Base-by-base conservation (phyloP, 2,888 invertebrate species). In the Dryococelus australis region DNA sequence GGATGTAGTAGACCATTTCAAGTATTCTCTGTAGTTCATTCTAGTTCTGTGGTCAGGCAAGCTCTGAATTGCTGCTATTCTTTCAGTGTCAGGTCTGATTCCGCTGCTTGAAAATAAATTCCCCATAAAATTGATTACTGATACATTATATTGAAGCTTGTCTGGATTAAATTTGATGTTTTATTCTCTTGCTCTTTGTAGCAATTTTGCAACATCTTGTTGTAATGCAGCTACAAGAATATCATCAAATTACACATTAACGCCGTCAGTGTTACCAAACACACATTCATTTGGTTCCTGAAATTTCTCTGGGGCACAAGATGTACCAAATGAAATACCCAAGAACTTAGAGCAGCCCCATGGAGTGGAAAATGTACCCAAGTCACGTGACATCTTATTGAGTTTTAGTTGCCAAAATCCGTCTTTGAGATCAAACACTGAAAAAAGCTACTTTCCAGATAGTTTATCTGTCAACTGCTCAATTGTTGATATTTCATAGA, bases 401-500 rank as follows among this genome's bases (percentile, higher is more conserved):
- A 28, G 83, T 43, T 83, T n/a, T 10, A 28, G 12, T 43, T 83
- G 83, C 13, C 83, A 83, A 43, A 83, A 83, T 12, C 27, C 35
- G 26, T 83, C 83, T 28, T 83, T 83, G 24, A 83, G 83, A n/a
- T 83, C 35, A 28, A 83, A 83, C 13, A 83, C 35, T 83, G 35
- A 28, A 12, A 83, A 83, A 27, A 26, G 13, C 12, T 5, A 20
- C 24, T 83, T 83, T 43, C 9, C 10, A 80, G 24, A 20, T n/a
- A 80, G 28, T 80, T 80, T 80, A 35, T 80, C 35, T 35, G 28
- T 83, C 35, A 83, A 12, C 43, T 83, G 35, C 24, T 83, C 83
- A 83, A 83, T 28, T 20, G 28, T 83, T 27, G 83, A 27, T 43
- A 83, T 83, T 83, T 83, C 8, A 28, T 35, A 80, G 85, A 85